Conservation (phyloP, 2,113 vertebrate species). For the Gymnarchus niloticus region DNA sequence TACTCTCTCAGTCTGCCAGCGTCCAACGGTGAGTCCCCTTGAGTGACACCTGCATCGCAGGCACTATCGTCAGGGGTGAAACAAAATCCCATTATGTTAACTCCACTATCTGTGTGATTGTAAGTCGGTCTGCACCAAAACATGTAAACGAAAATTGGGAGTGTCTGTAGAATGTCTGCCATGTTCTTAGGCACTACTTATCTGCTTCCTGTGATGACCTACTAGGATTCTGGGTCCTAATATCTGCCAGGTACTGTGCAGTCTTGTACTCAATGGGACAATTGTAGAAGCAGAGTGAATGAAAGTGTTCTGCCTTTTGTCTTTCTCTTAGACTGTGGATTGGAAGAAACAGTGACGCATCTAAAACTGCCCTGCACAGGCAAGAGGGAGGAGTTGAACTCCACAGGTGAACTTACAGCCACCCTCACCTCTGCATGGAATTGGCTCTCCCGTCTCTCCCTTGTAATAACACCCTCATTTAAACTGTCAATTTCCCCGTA, state of each 20-base stretch:
- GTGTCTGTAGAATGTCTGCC: neutral
- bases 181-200: neutral
- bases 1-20: neutral
- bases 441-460: neutral
- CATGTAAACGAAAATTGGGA: no score
- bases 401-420: neutral
- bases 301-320: neutral
- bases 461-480: neutral
- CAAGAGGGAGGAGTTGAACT: neutral
- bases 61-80: neutral
- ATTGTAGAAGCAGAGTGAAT: neutral
- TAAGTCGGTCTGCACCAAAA: neutral
- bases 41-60: neutral
- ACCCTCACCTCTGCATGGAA: neutral
- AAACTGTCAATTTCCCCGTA: neutral
- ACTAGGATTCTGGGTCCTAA: neutral
- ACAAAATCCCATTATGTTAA: neutral
- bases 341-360: neutral
- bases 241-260: neutral
- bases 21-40: neutral
- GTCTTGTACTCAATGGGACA: neutral
- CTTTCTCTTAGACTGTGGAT: neutral
- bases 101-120: neutral
- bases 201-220: neutral
- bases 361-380: neutral